These are phyloP conservation scores for Rhineura floridana DNA, from an alignment of 2,113 vertebrate species.

Conservation along the genomic window DNA sequence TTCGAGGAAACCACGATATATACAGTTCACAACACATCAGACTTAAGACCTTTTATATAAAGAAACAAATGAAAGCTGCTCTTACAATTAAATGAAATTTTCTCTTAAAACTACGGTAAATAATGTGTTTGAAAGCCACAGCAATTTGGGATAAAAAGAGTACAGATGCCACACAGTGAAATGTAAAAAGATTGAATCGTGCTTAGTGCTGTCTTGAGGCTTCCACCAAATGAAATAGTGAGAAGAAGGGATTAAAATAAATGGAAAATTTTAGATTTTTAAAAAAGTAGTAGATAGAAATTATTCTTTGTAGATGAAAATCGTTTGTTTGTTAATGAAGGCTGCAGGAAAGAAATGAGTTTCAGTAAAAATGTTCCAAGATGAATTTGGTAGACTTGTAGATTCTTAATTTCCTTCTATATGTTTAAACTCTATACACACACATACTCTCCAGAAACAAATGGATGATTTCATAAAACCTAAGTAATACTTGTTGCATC, in stretches of 20 bases:
- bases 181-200: neutral
- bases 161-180: neutral
- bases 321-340: neutral
- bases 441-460: neutral
- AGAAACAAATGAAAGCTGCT: neutral
- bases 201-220: neutral
- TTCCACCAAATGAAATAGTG: neutral
- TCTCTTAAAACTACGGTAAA: neutral
- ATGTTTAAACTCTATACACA: neutral
- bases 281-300: neutral
- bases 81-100: slow-evolving; percentile 1
- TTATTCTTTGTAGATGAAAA: slow-evolving; percentile 17
- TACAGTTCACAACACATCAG: slow-evolving; percentile 2
- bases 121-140: neutral
- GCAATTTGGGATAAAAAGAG: neutral
- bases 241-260: neutral
- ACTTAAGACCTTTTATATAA: neutral
- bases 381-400: neutral
- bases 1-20: neutral
- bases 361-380: neutral
- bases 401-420: neutral
- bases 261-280: neutral
- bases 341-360: slow-evolving; percentile 10
- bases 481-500: neutral
- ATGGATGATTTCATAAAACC: fast-evolving